A percentile compares a stretch with the other conserved stretches of the same genome.
These are phyloP conservation scores for Pseudomyrmex pallidus DNA, from an alignment of 1,140 invertebrate species.

Conservation along the genomic window DNA sequence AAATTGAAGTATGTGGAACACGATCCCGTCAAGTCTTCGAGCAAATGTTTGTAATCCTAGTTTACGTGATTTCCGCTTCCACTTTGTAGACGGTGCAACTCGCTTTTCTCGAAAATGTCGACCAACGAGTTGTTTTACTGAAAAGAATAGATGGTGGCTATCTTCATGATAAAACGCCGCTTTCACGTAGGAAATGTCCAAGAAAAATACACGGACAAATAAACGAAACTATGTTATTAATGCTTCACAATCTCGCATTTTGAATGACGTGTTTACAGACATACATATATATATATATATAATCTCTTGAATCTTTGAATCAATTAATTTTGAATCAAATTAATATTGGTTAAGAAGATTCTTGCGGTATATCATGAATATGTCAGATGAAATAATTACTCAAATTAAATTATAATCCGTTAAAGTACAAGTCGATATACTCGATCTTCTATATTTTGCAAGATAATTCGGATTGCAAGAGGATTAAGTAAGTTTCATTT, in stretches of 20 bases:
- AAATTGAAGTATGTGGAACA: background rate
- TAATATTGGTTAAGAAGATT: too few species aligned
- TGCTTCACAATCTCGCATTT: background rate
- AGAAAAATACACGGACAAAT: slow-evolving; percentile 8
- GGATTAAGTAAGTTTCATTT: background rate
- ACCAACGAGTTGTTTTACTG: slow-evolving; percentile 16
- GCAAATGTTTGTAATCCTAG: slow-evolving; percentile 34
- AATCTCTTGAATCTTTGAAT: background rate
- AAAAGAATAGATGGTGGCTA: slow-evolving; percentile 15
- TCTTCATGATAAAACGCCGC: slow-evolving; percentile 14
- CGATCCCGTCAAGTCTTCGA: slow-evolving; percentile 11
- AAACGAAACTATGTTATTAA: background rate
- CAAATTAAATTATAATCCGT: too few species aligned
- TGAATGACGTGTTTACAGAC: background rate
- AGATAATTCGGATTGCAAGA: background rate
- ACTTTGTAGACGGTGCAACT: slow-evolving; percentile 6
- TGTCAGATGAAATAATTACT: too few species aligned
- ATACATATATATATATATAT: background rate
- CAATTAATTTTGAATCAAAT: too few species aligned
- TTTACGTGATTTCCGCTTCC: slow-evolving; percentile 22
- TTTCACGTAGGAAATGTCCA: slow-evolving; percentile 12
- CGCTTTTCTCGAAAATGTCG: slow-evolving; percentile 29
- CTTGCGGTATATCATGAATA: too few species aligned
- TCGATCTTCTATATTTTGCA: too few species aligned
- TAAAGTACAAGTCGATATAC: too few species aligned